Evolutionary conservation across 2,888 invertebrate species (phyloP), one percentile per base, ranked within the genome.

Genomic region (Mactromeris polynyma): DNA sequence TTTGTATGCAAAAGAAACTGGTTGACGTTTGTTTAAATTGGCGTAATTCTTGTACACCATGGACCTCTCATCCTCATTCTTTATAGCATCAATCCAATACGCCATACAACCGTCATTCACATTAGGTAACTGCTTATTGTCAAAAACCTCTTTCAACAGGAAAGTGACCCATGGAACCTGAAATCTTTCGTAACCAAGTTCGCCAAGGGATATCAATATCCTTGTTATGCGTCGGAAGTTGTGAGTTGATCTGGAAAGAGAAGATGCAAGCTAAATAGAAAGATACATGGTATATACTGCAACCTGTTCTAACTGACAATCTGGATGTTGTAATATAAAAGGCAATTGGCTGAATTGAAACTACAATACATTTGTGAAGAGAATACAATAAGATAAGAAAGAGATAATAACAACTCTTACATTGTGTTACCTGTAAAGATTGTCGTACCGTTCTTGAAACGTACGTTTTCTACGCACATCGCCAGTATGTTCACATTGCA

Each of bases 121-220:
- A 36, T 81, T 83, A 9, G 80, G 77, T 42, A 89, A 54, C 14
- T 31, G 36, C 42, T 78, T 84, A 26, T 36, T 83, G 17, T 73
- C 21, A 31, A 86, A 54, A 17, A 87, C 85, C 54, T 90, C 87
- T 40, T 87, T 54, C 6, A 90, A 82, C 17, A 90, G 54, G 54
- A 90, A 90, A 1, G 80, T 79, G 51, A 90, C 83, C 86, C 79
- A 88, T 21, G 86, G 90, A 0, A 79, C 83, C 58, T 90, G 90
- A 19, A 86, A 83, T 38, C 83, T 42, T 26, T 88, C 87, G 33
- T 77, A 90, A n/a, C 90, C 90, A 19, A 90, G 81, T 79, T 77
- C 85, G 38, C 90, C 90, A 1, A 90, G 36, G 31, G 90, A 90
- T 46, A 86, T 87, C 31, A 90, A 26, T 58, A 90, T 90, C 21